phyloP scores from a whole-genome alignment of 37 sponge, comb jelly and placozoan genomes.

The Ianthella basta region DNA sequence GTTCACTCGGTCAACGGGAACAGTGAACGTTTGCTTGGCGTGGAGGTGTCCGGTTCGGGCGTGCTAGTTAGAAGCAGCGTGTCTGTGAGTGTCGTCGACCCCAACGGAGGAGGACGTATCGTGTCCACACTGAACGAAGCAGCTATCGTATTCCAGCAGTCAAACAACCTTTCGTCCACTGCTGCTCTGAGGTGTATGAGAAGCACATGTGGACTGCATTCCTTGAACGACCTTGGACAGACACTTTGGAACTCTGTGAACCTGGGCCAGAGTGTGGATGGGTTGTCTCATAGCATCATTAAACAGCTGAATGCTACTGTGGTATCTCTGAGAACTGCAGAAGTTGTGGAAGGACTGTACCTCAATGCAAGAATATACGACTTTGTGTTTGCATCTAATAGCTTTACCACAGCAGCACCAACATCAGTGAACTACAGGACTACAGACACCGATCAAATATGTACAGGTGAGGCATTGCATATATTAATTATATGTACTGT shows the following conservation, averaged over 20 bases:
- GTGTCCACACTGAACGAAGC: too few relatives aligned
- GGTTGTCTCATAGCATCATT: not conserved
- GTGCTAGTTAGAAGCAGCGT: not conserved
- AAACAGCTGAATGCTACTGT: not conserved
- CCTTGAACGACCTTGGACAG: not conserved
- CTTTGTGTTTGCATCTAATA: not conserved
- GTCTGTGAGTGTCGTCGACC: not conserved
- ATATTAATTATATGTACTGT: not conserved
- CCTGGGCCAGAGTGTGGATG: too few relatives aligned
- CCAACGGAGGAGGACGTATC: not conserved
- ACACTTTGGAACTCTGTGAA: not conserved
- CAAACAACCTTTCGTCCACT: not conserved
- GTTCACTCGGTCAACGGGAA: not conserved
- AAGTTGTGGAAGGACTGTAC: not conserved
- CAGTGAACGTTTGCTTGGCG: not conserved
- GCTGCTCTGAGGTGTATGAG: not conserved
- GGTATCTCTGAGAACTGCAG: not conserved
- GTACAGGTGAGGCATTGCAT: not conserved
- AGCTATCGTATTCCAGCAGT: not conserved
- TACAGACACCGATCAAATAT: not conserved
- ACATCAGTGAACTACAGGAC: not conserved
- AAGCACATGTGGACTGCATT: not conserved
- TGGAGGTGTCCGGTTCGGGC: not conserved
- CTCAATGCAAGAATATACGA: conserved; percentile 6
- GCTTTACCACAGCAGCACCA: not conserved